phyloP scores from a whole-genome alignment of 1,140 invertebrate genomes.

The Heterodera carotae region DNA sequence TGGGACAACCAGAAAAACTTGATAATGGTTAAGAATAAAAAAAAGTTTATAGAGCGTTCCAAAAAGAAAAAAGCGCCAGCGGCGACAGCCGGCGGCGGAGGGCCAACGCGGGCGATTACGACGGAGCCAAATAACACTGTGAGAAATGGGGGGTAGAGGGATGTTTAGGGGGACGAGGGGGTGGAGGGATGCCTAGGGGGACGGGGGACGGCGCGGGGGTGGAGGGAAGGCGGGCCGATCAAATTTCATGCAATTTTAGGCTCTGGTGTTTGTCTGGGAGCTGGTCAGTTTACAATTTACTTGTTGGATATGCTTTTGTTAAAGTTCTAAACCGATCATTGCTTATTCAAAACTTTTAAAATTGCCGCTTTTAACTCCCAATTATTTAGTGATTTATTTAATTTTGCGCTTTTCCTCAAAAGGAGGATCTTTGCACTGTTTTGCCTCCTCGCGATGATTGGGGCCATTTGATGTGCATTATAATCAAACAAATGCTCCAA shows the following conservation, averaged over 20 bases:
- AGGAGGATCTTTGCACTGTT: constrained; percentile 28
- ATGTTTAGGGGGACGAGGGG: too few species aligned
- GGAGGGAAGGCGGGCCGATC: too few species aligned
- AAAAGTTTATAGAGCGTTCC: neutral
- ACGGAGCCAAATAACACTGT: constrained; percentile 12
- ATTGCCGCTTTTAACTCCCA: neutral
- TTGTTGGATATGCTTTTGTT: too few species aligned
- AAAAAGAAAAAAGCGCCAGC: constrained; percentile 11
- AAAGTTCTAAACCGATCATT: too few species aligned
- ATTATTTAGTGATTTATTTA: neutral
- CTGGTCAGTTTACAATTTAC: constrained; percentile 17
- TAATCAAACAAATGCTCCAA: constrained; percentile 4
- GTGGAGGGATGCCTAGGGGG: too few species aligned
- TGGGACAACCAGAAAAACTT: neutral
- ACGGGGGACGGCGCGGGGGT: too few species aligned
- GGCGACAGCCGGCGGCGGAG: neutral
- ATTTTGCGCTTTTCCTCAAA: neutral
- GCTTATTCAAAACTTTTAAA: too few species aligned
- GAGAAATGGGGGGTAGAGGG: neutral
- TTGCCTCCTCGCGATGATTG: neutral
- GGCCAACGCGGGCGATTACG: neutral
- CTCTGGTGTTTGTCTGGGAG: constrained; percentile 28
- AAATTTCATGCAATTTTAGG: constrained; percentile 4
- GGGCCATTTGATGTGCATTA: constrained; percentile 4
- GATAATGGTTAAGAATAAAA: too few species aligned